Evolutionary conservation across 2,113 vertebrate genomes (phyloP), one percentile per base, ranked within the genome.

Genomic region (Acrocephalus arundinaceus): DNA sequence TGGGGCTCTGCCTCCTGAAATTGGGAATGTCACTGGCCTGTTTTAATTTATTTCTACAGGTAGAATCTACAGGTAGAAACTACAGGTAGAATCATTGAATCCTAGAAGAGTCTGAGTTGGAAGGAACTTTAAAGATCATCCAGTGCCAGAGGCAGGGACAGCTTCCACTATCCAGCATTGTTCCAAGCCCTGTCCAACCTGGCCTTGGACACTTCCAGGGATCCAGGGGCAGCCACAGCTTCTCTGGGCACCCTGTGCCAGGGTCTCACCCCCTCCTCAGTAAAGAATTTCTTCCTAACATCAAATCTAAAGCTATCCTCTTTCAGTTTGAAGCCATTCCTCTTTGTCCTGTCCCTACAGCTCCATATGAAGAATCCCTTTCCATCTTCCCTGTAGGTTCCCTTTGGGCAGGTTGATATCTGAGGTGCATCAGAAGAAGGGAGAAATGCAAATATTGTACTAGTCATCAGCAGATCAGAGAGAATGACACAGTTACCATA

Each of bases 161-260:
- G 0, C 6, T 76, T 6, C 49, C 31, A 16, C 27, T 43, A 0
- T 12, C 13, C 75, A 66, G 49, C 31, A 27, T 0, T 76, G 7
- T 35, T 77, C 48, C 62, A 6, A 82, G 39, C 11, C 9, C 23
- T 0, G 0, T 59, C 61, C 62, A 54, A 0, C 54, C 48, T 23
- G 35, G 25, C 49, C 30, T 37, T 23, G 49, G 57, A 0, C 63
- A 57, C 15, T 61, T 0, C 25, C 55, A 83, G 28, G 39, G n/a
- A 48, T 61, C 27, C 58, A 73, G 78, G 48, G n/a, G 20, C 48
- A 70, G n/a, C 41, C 63, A 22, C 63, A 83, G 55, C 48, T 70
- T 0, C 72, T 57, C 63, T 77, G 55, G 49, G 22, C 41, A 63
- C 3, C 24, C 55, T 43, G 35, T 77, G 79, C 63, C 55, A 90